phyloP scores from a whole-genome alignment of 2,888 invertebrate genomes.

The Drosophila silvestris region DNA sequence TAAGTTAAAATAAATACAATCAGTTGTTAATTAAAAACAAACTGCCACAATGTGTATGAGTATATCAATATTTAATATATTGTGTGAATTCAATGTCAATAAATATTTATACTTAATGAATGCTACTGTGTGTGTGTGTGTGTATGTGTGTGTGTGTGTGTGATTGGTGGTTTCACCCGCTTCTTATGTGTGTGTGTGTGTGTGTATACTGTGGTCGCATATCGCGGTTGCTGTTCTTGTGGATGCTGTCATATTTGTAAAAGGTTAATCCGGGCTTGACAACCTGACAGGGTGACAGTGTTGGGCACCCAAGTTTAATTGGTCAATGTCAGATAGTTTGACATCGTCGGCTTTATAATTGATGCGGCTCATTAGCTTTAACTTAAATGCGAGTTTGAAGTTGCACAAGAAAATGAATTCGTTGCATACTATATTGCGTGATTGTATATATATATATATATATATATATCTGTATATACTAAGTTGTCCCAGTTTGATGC shows the following conservation, averaged over 20 bases:
- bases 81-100: slow-evolving; percentile 34
- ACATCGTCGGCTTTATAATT: slow-evolving; percentile 57
- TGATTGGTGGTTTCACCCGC: background rate
- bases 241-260: slow-evolving; percentile 57
- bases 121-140: background rate
- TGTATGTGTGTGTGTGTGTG: slow-evolving; percentile 3
- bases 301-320: slow-evolving; percentile 60
- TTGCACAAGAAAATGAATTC: slow-evolving; percentile 10
- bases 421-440: slow-evolving; percentile 11
- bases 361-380: slow-evolving; percentile 52
- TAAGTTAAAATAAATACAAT: slow-evolving; percentile 11
- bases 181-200: slow-evolving; percentile 19
- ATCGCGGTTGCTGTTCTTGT: slow-evolving; percentile 48
- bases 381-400: slow-evolving; percentile 7
- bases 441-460: background rate
- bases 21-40: slow-evolving; percentile 32
- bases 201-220: slow-evolving; percentile 47
- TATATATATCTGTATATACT: background rate
- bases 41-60: slow-evolving; percentile 4
- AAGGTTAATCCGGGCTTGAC: slow-evolving; percentile 70
- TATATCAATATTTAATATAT: slow-evolving; percentile 25
- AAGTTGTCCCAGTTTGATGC: slow-evolving; percentile 19
- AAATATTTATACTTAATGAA: slow-evolving; percentile 49
- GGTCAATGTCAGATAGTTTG: slow-evolving; percentile 68
- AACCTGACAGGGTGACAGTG: slow-evolving; percentile 45